Base-by-base conservation (phyloP, 2,888 invertebrate genomes). In the Chesias legatella region DNA sequence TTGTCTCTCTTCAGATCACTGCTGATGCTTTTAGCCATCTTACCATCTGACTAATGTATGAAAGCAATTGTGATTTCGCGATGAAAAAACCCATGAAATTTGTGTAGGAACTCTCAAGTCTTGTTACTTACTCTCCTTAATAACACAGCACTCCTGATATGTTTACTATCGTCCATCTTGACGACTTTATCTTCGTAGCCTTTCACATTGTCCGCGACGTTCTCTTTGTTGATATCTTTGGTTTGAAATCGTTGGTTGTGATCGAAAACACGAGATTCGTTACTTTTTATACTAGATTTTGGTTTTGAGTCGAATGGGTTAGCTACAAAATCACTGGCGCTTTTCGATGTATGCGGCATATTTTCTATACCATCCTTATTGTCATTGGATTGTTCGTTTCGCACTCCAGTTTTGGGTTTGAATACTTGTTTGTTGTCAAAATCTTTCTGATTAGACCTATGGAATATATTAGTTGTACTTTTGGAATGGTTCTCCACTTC, bases 91-190 rank as follows among this genome's bases (percentile, higher is more conserved):
- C 30, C 17, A 30, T 20, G 20, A 17, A 6, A 6, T 17, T 20
- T 6, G 8, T 17, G 13, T 17, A 17, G 2, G 10, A 9, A 9
- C 9, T 30, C 17, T 13, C 13, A 13, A 20, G 21, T 30, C 7
- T 43, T 33, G 1, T 40, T 22, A 7, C 33, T 10, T 49, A 62
- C 36, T 44, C 57, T 61, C 10, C 29, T 50, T 7, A 33, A 17
- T 10, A 57, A 39, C 7, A 48, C 33, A 11, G 24, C 37, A 28
- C 45, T 53, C 38, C 43, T 44, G 21, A 42, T 42, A 34, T 41
- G n/a, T 8, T 5, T 21, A 1, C 29, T 33, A 3, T 42, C 28
- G 8, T 42, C 36, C 9, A 28, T 28, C 17, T 33, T 27, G 4
- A 39, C 39, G 11, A 35, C 27, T 17, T 13, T 34, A 8, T 1